phyloP scores from a whole-genome alignment of 2,888 invertebrate species.

The Tenthredo notha region DNA sequence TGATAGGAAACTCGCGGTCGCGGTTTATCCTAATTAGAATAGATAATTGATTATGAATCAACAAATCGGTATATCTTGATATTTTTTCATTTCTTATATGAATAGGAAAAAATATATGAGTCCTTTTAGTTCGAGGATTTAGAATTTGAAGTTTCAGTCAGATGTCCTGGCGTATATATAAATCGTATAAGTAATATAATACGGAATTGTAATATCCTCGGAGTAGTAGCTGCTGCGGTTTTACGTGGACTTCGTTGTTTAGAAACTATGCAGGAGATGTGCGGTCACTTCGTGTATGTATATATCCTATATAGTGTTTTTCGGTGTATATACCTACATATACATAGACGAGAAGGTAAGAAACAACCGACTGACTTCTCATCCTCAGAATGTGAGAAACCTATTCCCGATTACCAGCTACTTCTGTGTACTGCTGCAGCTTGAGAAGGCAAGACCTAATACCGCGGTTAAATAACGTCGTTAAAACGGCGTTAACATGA shows the following conservation, averaged over 20 bases:
- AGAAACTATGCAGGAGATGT: conserved; percentile 45
- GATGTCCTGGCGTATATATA: not conserved
- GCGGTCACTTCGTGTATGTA: conserved; percentile 42
- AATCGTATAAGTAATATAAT: conserved; percentile 26
- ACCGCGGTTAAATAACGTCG: conserved; percentile 34
- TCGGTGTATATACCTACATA: not conserved
- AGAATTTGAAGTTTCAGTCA: not conserved
- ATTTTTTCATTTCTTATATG: not conserved
- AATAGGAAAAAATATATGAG: no score
- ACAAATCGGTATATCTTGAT: not conserved
- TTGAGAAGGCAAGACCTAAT: not conserved
- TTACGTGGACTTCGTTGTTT: conserved; percentile 34
- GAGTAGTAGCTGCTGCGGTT: conserved; percentile 36
- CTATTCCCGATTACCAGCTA: conserved; percentile 12
- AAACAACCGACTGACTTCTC: conserved; percentile 11
- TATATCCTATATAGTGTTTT: not conserved
- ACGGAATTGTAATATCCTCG: conserved; percentile 42
- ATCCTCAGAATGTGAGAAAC: conserved; percentile 47
- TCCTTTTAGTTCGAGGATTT: not conserved
- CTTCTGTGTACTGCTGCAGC: not conserved
- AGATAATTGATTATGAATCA: not conserved
- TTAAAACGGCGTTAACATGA: conserved; percentile 44
- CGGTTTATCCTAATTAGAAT: conserved; percentile 2
- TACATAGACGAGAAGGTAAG: not conserved
- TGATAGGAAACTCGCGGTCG: conserved; percentile 14